These are phyloP conservation scores for Silurus glanis DNA, from an alignment of 2,113 vertebrate species.

Conservation along the genomic window DNA sequence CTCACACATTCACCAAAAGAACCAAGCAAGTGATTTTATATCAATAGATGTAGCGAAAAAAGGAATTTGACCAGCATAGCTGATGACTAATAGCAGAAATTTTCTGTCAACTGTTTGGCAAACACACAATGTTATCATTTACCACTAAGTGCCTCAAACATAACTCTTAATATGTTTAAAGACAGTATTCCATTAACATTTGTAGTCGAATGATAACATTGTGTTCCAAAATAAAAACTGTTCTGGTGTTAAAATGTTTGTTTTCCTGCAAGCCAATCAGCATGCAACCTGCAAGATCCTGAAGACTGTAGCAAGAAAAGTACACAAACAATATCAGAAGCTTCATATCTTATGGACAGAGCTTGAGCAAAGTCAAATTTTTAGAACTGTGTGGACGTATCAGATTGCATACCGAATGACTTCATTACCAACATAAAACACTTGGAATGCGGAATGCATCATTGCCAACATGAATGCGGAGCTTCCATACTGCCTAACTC, in stretches of 20 bases:
- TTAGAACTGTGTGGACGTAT: background rate
- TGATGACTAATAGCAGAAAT: conserved; percentile 4
- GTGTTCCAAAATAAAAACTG: background rate
- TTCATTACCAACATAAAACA: background rate
- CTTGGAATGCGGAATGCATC: background rate
- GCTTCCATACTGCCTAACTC: background rate
- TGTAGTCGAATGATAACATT: background rate
- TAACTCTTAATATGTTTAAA: conserved; percentile 9
- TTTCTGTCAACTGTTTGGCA: background rate
- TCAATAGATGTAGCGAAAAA: background rate
- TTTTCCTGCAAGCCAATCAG: background rate
- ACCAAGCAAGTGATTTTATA: background rate
- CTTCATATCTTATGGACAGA: background rate
- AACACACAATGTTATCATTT: background rate
- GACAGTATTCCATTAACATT: background rate
- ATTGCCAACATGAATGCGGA: background rate
- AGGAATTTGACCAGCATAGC: conserved; percentile 2
- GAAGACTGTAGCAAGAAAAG: background rate
- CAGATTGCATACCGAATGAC: background rate
- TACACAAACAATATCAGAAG: background rate
- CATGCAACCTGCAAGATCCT: background rate
- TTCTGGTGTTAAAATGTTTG: background rate
- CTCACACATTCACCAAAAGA: background rate
- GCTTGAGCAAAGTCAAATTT: background rate
- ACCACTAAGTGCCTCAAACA: background rate